Conservation (phyloP, 2,113 vertebrate genomes). For the Microtus ochrogaster region DNA sequence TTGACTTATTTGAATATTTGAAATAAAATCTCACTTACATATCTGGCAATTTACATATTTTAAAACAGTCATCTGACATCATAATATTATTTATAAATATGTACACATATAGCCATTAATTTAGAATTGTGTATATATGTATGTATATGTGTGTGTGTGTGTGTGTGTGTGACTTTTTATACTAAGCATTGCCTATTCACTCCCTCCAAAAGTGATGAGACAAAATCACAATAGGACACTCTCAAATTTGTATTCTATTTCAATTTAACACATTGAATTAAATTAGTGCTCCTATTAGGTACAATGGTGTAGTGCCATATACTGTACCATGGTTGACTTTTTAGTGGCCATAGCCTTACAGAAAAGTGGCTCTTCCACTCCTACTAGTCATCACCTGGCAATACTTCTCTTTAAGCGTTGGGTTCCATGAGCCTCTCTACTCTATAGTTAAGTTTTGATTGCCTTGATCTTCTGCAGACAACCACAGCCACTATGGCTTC, state of each 20-base stretch:
- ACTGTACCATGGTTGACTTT: background rate
- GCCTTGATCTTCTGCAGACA: background rate
- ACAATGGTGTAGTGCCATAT: too few species aligned
- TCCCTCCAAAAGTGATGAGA: background rate
- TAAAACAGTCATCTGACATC: background rate
- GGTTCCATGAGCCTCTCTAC: background rate
- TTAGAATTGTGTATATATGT: background rate
- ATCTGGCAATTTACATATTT: background rate
- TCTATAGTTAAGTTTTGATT: background rate
- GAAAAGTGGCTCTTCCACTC: background rate
- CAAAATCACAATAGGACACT: too few species aligned
- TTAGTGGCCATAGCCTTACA: too few species aligned
- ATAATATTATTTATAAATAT: background rate
- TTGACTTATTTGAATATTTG: background rate
- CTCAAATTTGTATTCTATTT: background rate
- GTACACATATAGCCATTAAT: background rate
- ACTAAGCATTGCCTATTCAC: background rate
- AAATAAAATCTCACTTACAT: background rate
- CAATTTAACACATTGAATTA: background rate
- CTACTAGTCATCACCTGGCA: background rate
- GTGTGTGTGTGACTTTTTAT: background rate
- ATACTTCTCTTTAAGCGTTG: background rate
- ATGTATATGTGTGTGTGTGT: too few species aligned
- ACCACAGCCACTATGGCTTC: background rate
- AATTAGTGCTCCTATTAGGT: background rate